Percentiles rank a stretch among this genome's conserved stretches.
Evolutionary conservation across 2,113 vertebrate genomes (phyloP).

Genomic region (Anguilla rostrata): DNA sequence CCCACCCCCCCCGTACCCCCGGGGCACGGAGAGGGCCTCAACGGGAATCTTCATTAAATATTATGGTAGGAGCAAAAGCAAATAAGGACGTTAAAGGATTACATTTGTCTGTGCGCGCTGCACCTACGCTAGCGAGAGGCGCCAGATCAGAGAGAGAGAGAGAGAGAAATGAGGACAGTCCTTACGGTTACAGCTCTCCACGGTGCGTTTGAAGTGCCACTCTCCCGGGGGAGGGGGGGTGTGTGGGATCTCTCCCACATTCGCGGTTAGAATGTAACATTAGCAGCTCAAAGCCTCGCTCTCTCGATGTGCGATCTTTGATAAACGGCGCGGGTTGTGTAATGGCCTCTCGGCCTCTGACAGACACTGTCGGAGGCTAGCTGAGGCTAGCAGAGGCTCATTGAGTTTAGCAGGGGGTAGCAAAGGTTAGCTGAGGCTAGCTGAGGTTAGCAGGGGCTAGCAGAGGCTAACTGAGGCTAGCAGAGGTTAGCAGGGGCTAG

Average conservation of each 20-base stretch:
- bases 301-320: slow-evolving; percentile 47
- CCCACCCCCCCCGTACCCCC: background rate
- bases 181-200: slow-evolving; percentile 48
- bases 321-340: slow-evolving; percentile 49
- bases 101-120: background rate
- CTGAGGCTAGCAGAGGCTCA: slow-evolving; percentile 40
- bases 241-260: slow-evolving; percentile 49
- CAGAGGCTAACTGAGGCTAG: too few species aligned
- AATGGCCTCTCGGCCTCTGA: slow-evolving; percentile 42
- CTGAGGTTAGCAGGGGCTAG: slow-evolving; percentile 22
- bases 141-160: slow-evolving; percentile 1
- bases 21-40: background rate
- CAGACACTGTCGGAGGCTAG: slow-evolving; percentile 50
- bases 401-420: too few species aligned
- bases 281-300: slow-evolving; percentile 52
- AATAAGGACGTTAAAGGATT: background rate
- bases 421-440: too few species aligned
- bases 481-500: too few species aligned
- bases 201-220: slow-evolving; percentile 49
- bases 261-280: slow-evolving; percentile 65
- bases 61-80: background rate
- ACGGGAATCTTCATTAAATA: background rate
- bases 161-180: slow-evolving; percentile 42
- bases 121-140: background rate
- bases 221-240: slow-evolving; percentile 39